Base-by-base conservation (phyloP, 1,140 invertebrate genomes). In the Euschistus heros region DNA sequence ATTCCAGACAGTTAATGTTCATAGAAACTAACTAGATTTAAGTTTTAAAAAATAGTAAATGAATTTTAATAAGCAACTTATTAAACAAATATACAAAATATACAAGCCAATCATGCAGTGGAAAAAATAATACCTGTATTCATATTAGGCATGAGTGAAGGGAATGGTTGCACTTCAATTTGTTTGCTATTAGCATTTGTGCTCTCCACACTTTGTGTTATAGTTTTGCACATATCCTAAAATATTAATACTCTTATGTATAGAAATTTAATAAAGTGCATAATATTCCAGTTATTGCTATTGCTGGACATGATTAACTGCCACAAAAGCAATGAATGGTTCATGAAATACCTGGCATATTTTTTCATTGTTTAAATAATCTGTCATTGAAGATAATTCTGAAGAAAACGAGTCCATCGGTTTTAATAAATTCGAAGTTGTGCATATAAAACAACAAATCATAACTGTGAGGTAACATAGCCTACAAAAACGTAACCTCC, bases 171-270 rank as follows among this genome's bases (percentile, higher is more conserved):
- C 22, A 5, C 47, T 18, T 50, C 47, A 20, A 50, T 22, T 14
- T 50, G 47, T 22, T 20, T 50, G 5, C 17, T 59, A 33, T 18
- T n/a, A 59, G 7, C 24, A 7, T 24, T 54, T 6, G 59, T 26
- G n/a, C 44, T 27, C 44, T 66, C 65, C 18, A 62, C 65, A 61
- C 44, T 66, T 54, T 62, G 33, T 17, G 60, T 52, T 14, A 66
- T 66, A n/a, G 65, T 52, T 50, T 66, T 42, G 60, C 59, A 66
- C 22, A 66, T 47, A 18, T 66, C 65, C 65, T 66, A 33, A 47
- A 52, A 44, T 20, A 27, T 18, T 15, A 52, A 50, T 2, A 4
- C 17, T n/a, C 14, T 33, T 6, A 5, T 14, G 8, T 33, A 5
- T 27, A 6, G 26, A 22, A 59, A 59, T 26, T 27, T 10, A 59